A percentile compares a stretch with the other conserved stretches of the same genome.
phyloP scores from a whole-genome alignment of 1,140 invertebrate species.

The Papilio helenus region DNA sequence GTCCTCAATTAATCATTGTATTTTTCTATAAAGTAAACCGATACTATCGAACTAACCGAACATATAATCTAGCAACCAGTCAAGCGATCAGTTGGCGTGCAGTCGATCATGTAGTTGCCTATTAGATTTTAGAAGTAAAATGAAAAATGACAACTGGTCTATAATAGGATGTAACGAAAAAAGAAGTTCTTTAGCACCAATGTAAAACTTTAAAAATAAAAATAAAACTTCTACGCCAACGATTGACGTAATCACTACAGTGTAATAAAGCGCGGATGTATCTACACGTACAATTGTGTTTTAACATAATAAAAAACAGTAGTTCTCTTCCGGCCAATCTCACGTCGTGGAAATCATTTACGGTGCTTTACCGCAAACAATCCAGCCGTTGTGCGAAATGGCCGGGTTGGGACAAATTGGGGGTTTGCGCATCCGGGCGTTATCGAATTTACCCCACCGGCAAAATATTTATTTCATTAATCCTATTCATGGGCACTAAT shows the following conservation, averaged over 20 bases:
- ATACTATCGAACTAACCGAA: too few relatives aligned
- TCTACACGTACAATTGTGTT: conserved; percentile 13
- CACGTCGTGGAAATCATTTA: conserved; percentile 63
- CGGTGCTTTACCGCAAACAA: conserved; percentile 73
- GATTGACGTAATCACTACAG: neutral
- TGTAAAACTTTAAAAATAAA: neutral
- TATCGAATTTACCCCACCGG: conserved; percentile 76
- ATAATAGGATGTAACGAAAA: too few relatives aligned
- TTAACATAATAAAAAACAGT: conserved; percentile 28
- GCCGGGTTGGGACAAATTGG: conserved; percentile 67
- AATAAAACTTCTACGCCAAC: neutral
- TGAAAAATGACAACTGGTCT: too few relatives aligned
- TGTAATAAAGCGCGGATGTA: neutral
- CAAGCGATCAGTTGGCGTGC: neutral
- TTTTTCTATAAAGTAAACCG: too few relatives aligned
- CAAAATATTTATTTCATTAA: conserved; percentile 83
- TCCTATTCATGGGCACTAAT: conserved; percentile 80
- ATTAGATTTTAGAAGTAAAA: too few relatives aligned
- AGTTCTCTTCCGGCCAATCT: conserved; percentile 68
- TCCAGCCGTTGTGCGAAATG: conserved; percentile 74
- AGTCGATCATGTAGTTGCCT: too few relatives aligned
- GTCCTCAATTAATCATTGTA: too few relatives aligned
- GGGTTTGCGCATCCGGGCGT: conserved; percentile 72
- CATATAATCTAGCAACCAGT: neutral
- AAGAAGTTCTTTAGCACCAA: too few relatives aligned